A percentile compares a stretch with the other conserved stretches of the same genome.
These are phyloP conservation scores for Pseudolycoriella hygida DNA, from an alignment of 2,888 invertebrate species.

Conservation along the genomic window DNA sequence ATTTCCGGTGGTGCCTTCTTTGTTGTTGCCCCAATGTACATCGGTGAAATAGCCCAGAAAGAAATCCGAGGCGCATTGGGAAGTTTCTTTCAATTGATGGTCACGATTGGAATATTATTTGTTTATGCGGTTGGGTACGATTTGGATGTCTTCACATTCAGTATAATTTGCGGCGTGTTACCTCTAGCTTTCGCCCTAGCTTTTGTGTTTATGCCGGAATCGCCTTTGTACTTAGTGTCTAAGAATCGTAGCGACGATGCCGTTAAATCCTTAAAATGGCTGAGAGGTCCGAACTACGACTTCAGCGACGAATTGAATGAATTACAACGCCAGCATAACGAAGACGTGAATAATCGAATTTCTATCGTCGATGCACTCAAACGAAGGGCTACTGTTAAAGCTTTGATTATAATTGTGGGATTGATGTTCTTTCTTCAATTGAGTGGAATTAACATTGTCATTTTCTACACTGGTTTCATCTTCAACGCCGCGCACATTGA, in stretches of 20 bases:
- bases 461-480: slow-evolving; percentile 58
- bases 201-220: slow-evolving; percentile 76
- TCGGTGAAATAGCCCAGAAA: slow-evolving; percentile 71
- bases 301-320: slow-evolving; percentile 43
- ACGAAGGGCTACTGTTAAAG: slow-evolving; percentile 41
- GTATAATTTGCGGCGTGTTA: slow-evolving; percentile 20
- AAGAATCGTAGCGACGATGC: slow-evolving; percentile 49
- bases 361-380: slow-evolving; percentile 38
- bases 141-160: slow-evolving; percentile 20
- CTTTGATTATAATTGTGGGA: slow-evolving; percentile 50
- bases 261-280: slow-evolving; percentile 42
- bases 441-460: slow-evolving; percentile 66
- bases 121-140: slow-evolving; percentile 45
- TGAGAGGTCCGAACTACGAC: slow-evolving; percentile 55
- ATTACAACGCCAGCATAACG: slow-evolving; percentile 37
- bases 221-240: slow-evolving; percentile 53
- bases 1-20: slow-evolving; percentile 52
- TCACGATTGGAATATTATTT: slow-evolving; percentile 66
- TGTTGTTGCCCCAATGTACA: slow-evolving; percentile 68
- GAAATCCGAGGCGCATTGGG: slow-evolving; percentile 70
- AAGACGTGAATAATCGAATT: slow-evolving; percentile 32
- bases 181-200: slow-evolving; percentile 48
- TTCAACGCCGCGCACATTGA: slow-evolving; percentile 34
- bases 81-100: slow-evolving; percentile 72
- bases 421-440: slow-evolving; percentile 84